phyloP scores from a whole-genome alignment of 1,140 invertebrate genomes.

The Drosophila persimilis region DNA sequence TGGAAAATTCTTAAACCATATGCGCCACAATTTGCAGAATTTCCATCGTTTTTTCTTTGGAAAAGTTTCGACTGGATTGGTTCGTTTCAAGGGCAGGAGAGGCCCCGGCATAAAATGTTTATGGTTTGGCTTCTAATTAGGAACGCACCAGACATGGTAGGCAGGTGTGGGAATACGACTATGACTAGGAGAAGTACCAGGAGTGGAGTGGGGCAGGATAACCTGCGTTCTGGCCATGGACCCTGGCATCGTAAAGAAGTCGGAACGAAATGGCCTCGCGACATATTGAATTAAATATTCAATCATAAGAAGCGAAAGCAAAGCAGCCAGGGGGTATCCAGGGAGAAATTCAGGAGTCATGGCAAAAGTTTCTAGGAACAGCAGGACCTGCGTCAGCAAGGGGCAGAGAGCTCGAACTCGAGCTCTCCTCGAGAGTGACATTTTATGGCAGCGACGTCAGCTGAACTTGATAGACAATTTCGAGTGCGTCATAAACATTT shows the following conservation, averaged over 20 bases:
- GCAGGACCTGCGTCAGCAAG: constrained; percentile 2
- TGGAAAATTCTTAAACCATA: constrained; percentile 17
- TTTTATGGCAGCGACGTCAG: constrained; percentile 70
- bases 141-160: constrained; percentile 11
- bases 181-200: neutral
- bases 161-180: neutral
- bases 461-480: constrained; percentile 81
- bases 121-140: constrained; percentile 48
- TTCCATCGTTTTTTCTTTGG: neutral
- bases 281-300: constrained; percentile 80
- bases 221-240: too few species aligned
- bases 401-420: too few species aligned
- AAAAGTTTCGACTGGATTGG: constrained; percentile 49
- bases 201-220: too few species aligned
- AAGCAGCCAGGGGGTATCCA: neutral
- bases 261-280: constrained; percentile 53
- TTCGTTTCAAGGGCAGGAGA: neutral
- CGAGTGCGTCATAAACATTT: constrained; percentile 78
- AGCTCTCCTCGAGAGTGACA: constrained; percentile 49
- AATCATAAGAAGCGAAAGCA: constrained; percentile 70
- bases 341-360: too few species aligned
- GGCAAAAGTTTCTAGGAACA: constrained; percentile 38
- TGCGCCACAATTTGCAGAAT: constrained; percentile 2
- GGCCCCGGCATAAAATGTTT: constrained; percentile 42
- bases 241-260: constrained; percentile 43